A percentile compares a stretch with the other conserved stretches of the same genome.
phyloP scores from a whole-genome alignment of 2,888 invertebrate genomes.

The Amaurobius ferox region DNA sequence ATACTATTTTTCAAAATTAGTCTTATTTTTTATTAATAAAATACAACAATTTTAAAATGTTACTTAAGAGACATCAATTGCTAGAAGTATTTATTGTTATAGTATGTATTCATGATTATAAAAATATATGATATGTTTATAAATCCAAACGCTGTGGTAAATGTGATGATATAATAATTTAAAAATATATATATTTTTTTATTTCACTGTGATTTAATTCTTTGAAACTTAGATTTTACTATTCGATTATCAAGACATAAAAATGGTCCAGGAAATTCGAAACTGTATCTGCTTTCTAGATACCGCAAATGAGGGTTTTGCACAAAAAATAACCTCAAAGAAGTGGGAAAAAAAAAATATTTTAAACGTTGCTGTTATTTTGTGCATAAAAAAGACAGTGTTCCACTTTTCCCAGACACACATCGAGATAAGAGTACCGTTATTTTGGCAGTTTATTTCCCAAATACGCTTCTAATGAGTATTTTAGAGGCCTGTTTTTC shows the following conservation, averaged over 20 bases:
- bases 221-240: no score
- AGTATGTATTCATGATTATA: no score
- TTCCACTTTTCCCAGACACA: not conserved
- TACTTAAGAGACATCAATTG: no score
- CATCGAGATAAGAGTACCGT: not conserved
- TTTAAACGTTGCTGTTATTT: constrained; percentile 11
- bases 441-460: constrained; percentile 13
- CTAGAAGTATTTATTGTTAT: no score
- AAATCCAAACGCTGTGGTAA: no score
- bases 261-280: not conserved
- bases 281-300: not conserved
- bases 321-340: not conserved
- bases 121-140: no score
- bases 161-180: no score
- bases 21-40: no score
- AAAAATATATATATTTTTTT: no score
- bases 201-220: not conserved
- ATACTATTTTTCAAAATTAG: no score
- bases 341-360: not conserved
- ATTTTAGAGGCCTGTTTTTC: constrained; percentile 14
- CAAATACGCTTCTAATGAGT: constrained; percentile 9
- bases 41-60: no score
- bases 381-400: not conserved
- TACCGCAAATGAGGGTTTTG: not conserved
- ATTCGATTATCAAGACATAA: not conserved